A percentile compares a stretch with the other conserved stretches of the same genome.
Conservation (phyloP, 2,888 invertebrate genomes). For the Sialis fuliginosa region DNA sequence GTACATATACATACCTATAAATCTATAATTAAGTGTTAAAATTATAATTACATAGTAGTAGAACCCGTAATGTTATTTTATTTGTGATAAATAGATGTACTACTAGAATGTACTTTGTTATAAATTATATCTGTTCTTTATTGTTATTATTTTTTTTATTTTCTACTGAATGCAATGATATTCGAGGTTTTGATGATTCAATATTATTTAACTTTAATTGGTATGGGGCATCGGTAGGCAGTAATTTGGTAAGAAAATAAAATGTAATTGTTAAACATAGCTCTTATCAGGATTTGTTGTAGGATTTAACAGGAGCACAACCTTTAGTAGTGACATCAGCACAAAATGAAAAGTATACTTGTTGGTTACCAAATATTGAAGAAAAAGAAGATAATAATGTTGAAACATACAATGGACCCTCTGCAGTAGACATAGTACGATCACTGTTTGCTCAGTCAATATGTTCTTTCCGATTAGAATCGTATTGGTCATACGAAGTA, state of each 20-base stretch:
- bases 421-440: constrained; percentile 58
- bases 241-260: constrained; percentile 20
- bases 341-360: constrained; percentile 69
- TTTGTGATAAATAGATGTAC: too few relatives aligned
- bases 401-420: constrained; percentile 52
- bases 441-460: constrained; percentile 59
- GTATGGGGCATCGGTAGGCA: constrained; percentile 35
- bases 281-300: constrained; percentile 4
- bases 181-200: constrained; percentile 67
- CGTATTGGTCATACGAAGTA: constrained; percentile 93
- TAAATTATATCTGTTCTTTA: neutral
- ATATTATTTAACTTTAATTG: constrained; percentile 65
- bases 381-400: constrained; percentile 31
- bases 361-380: constrained; percentile 53
- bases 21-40: too few relatives aligned
- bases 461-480: constrained; percentile 74
- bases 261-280: neutral
- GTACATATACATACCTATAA: too few relatives aligned
- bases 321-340: constrained; percentile 50
- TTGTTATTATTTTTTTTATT: neutral
- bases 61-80: too few relatives aligned
- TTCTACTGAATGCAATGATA: constrained; percentile 31
- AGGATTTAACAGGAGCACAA: constrained; percentile 27
- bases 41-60: too few relatives aligned
- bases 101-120: too few relatives aligned